These are phyloP conservation scores for Perithous albicinctus DNA, from an alignment of 2,888 invertebrate genomes.

Conservation along the genomic window DNA sequence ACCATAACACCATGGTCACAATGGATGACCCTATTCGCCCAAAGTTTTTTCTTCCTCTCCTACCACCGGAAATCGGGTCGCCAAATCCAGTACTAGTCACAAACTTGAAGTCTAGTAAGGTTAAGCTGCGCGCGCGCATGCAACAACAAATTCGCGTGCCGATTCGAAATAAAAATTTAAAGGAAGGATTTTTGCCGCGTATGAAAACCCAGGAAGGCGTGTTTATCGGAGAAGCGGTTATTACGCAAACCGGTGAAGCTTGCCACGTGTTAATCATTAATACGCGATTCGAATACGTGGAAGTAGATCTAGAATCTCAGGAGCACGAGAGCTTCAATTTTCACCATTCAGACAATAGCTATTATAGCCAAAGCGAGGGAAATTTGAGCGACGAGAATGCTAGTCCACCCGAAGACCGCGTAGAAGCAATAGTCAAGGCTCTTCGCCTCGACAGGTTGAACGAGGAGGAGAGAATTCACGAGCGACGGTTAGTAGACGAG, in stretches of 20 bases:
- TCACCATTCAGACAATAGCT: no score
- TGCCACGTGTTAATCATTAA: slow-evolving; percentile 12
- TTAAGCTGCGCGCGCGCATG: not conserved
- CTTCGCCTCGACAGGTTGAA: no score
- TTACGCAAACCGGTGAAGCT: not conserved
- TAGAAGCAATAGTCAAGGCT: no score
- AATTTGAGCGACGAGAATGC: not conserved
- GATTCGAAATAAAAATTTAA: not conserved
- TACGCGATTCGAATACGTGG: slow-evolving; percentile 8
- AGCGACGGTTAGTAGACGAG: no score
- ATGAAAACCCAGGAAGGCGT: slow-evolving; percentile 4
- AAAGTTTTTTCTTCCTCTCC: slow-evolving; percentile 14
- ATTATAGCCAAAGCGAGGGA: no score
- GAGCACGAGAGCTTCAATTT: no score
- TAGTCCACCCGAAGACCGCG: not conserved
- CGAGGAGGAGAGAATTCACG: no score
- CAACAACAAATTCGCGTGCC: not conserved
- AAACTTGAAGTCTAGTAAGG: not conserved
- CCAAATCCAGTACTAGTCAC: not conserved
- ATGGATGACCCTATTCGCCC: slow-evolving; percentile 20
- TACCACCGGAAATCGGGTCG: not conserved
- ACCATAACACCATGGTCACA: slow-evolving; percentile 21
- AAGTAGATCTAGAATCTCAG: not conserved
- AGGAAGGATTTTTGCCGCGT: slow-evolving; percentile 1
- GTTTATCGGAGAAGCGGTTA: slow-evolving; percentile 5